Conservation (phyloP, 2,888 invertebrate genomes). For the Noctua janthe region DNA sequence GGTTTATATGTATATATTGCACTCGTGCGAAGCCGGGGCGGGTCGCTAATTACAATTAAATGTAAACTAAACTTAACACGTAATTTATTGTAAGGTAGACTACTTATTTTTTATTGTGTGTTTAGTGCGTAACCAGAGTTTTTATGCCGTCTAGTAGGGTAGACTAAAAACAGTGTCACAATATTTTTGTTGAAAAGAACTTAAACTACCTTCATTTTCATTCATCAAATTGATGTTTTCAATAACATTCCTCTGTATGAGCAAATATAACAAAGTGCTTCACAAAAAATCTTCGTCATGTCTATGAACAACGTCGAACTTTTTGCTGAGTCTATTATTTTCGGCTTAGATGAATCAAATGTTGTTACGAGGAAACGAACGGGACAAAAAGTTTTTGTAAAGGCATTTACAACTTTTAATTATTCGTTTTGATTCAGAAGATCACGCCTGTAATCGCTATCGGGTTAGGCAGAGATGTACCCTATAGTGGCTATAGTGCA, state of each 20-base stretch:
- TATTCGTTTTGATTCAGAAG: constrained; percentile 7
- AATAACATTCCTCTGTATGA: not conserved
- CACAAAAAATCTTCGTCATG: constrained; percentile 33
- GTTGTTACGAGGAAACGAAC: constrained; percentile 15
- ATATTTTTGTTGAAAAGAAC: not conserved
- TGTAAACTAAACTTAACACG: too few species aligned
- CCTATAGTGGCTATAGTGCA: not conserved
- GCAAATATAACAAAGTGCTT: constrained; percentile 25
- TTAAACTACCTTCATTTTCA: constrained; percentile 18
- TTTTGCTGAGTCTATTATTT: constrained; percentile 48
- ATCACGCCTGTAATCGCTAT: not conserved
- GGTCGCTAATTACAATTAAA: too few species aligned
- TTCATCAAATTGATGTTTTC: constrained; percentile 2
- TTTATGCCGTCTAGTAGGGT: not conserved
- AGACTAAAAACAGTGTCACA: not conserved
- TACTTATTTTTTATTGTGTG: too few species aligned
- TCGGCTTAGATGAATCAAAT: constrained; percentile 56
- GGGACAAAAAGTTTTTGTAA: constrained; percentile 16
- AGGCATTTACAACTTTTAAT: constrained; percentile 32
- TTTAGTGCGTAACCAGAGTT: too few species aligned
- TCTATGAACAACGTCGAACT: constrained; percentile 34
- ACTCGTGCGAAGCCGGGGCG: too few species aligned
- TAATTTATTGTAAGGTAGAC: too few species aligned
- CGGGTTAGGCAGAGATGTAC: not conserved
- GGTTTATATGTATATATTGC: too few species aligned